Conservation (phyloP, 2,888 invertebrate genomes). For the Helobdella robusta region DNA sequence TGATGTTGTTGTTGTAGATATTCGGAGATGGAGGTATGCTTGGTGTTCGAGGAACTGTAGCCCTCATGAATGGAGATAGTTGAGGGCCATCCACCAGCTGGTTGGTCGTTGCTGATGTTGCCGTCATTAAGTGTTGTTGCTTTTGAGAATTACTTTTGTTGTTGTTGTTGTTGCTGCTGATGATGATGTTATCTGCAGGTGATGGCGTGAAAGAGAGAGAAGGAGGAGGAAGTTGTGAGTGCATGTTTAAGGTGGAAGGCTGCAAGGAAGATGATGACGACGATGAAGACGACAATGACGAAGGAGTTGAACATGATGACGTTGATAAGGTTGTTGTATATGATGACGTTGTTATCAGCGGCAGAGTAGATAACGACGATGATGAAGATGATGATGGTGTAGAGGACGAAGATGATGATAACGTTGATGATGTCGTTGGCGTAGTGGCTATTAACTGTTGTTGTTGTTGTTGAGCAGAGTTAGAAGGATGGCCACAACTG, state of each 20-base stretch:
- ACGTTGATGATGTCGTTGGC: background rate
- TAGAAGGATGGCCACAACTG: no score
- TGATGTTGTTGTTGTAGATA: constrained; percentile 4
- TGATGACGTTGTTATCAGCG: background rate
- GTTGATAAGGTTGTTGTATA: constrained; percentile 3
- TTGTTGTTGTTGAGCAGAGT: constrained; percentile 14
- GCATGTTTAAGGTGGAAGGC: background rate
- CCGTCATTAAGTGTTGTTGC: background rate
- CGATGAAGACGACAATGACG: background rate
- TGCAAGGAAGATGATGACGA: background rate
- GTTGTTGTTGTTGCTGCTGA: background rate
- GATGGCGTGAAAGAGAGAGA: constrained; percentile 23
- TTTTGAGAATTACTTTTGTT: background rate
- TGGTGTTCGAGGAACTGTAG: background rate
- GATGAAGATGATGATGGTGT: background rate
- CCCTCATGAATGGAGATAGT: constrained; percentile 10
- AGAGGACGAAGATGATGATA: background rate
- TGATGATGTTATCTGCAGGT: constrained; percentile 19
- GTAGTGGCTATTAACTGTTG: background rate
- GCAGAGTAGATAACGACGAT: no score
- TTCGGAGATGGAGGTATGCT: constrained; percentile 15
- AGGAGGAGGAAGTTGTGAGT: background rate
- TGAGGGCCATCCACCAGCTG: constrained; percentile 8
- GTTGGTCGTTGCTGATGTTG: constrained; percentile 8
- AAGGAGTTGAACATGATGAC: background rate